These are phyloP conservation scores for Chroicocephalus ridibundus DNA, from an alignment of 2,113 vertebrate genomes.

Conservation along the genomic window DNA sequence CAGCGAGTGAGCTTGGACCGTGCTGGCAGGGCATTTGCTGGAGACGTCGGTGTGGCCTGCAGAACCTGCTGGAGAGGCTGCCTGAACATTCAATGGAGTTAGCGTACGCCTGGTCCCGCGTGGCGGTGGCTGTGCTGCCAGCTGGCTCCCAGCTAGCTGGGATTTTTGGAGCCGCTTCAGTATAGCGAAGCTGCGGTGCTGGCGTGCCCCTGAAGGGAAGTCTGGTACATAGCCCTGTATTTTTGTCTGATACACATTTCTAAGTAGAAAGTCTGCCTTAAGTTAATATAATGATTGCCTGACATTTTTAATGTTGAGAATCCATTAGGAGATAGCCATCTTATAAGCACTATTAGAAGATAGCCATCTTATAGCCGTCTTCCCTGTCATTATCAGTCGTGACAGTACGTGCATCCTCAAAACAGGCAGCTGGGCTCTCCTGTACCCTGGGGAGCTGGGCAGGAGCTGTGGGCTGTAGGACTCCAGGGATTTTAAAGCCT, in stretches of 20 bases:
- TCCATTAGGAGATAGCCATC: not conserved
- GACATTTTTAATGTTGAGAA: not conserved
- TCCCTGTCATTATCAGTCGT: not conserved
- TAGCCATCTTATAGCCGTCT: not conserved
- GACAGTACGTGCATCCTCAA: not conserved
- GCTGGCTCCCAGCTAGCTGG: not conserved
- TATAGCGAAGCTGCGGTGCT: not conserved
- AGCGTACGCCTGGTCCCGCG: not conserved
- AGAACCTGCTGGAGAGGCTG: constrained; percentile 31
- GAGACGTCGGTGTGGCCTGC: not conserved
- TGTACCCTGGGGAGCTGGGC: not conserved
- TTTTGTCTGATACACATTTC: not conserved
- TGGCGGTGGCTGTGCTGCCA: not conserved
- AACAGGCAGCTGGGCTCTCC: not conserved
- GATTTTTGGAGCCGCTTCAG: not conserved
- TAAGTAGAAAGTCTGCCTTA: not conserved
- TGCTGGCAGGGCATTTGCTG: not conserved
- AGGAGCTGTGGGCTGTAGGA: not conserved
- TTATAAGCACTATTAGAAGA: not conserved
- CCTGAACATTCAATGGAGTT: not conserved
- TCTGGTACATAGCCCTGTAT: not conserved
- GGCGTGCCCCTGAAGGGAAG: not conserved
- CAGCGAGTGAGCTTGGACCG: not conserved
- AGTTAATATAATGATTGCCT: not conserved
- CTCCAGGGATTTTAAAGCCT: not conserved